Base-by-base conservation (phyloP, 2,113 vertebrate species). In the Lepus europaeus region DNA sequence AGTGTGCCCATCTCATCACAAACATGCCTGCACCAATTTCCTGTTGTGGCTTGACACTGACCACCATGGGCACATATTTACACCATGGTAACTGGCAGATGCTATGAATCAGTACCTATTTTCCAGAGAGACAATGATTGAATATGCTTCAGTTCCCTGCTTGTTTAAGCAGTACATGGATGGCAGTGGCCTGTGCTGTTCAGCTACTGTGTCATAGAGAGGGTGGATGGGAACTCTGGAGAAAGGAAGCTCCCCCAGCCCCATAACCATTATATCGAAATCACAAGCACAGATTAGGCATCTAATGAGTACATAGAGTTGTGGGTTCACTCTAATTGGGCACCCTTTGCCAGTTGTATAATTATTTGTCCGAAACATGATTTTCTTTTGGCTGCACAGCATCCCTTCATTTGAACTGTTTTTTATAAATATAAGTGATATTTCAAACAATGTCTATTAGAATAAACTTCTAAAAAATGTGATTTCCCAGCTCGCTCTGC, bases 351-450 rank as follows among this genome's bases (percentile, higher is more conserved):
- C 61, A 85, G 14, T 5, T 76, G 56, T 81, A 39, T 13, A 69
- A 53, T 66, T 72, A 74, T 51, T 64, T n/a, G 45, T 76, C 29
- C 51, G 36, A 76, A 63, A 14, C 6, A 56, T 16, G 73, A 51
- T 64, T 61, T 82, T 53, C 49, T 79, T 82, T 68, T 61, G 45
- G 70, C 7, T 31, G 11, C 12, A 22, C 20, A 90, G 3, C 12
- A 45, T 59, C 33, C 33, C n/a, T 76, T 88, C 66, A 59, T 53
- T 61, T 59, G n/a, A 84, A 36, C 14, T 39, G 11, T 23, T 89
- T 68, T 63, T 69, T 78, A 31, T 33, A 73, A 68, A 45, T 27
- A 39, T 56, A 79, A 93, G 53, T 89, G 66, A 8, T 84, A 84
- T 70, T 88, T 84, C 11, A 80, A 36, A 51, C 88, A 87, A 74